Evolutionary conservation across 2,113 vertebrate genomes (phyloP), one percentile per base, ranked within the genome.

Genomic region (Stegostoma tigrinum): DNA sequence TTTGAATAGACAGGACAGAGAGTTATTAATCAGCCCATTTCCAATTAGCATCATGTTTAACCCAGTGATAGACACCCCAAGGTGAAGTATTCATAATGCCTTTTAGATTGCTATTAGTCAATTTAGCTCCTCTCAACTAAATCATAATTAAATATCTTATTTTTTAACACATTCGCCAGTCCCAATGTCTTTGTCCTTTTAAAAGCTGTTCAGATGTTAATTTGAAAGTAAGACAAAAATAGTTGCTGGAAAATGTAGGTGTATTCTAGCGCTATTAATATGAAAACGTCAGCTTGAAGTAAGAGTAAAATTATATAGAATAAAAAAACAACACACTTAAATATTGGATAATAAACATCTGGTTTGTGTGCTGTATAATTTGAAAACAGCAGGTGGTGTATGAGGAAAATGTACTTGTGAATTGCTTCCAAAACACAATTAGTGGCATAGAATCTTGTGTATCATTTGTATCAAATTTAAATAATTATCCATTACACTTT

Each of bases 21-120:
- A 98, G 98, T 98, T 98, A 99, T 98, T 98, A 99, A 99, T 98
- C 98, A 98, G 98, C 98, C 98, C 98, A 98, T 98, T 98, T 99
- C 98, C 99, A 99, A 98, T 99, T 99, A 99, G 98, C 98, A 98
- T 99, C 98, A 98, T 99, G 98, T 99, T 99, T 98, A 99, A 99
- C 98, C 98, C 98, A 98, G 98, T 99, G 98, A 99, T 98, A 98
- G 98, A 98, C 98, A 97, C 98, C 98, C 98, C 98, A 98, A 98
- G 98, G 98, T 99, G 98, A 99, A 98, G 98, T 97, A 97, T 97
- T 98, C 97, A 97, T 97, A 97, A 97, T 96, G 98, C 98, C 97
- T 97, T 97, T 97, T 97, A 97, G 97, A 97, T 97, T 95, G 98
- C 99, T 98, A 98, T 98, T 98, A 98, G 99, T 98, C 98, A 98